These are phyloP conservation scores for Clytia hemisphaerica DNA, from an alignment of 30 jellyfish, hydroid and myxozoan genomes.

Conservation along the genomic window DNA sequence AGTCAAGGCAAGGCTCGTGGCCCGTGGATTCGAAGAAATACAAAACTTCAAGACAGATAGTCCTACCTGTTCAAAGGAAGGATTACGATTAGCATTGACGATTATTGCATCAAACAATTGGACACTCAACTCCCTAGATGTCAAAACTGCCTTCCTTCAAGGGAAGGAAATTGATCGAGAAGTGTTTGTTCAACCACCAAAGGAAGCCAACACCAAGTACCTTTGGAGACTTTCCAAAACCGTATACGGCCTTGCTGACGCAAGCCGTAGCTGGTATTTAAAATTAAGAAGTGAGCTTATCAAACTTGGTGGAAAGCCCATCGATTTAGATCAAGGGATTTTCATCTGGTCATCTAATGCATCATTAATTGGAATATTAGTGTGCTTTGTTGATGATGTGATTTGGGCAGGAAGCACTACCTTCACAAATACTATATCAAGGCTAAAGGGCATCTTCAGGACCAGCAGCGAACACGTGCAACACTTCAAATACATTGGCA, in stretches of 20 bases:
- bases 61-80: slow-evolving; percentile 18
- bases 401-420: too few species aligned
- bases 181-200: slow-evolving; percentile 32
- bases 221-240: slow-evolving; percentile 8
- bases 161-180: slow-evolving; percentile 24
- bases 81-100: background rate
- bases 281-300: slow-evolving; percentile 16
- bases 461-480: too few species aligned
- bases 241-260: slow-evolving; percentile 25
- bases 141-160: slow-evolving; percentile 34
- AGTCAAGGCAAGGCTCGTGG: slow-evolving; percentile 23
- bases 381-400: too few species aligned
- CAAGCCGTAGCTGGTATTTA: slow-evolving; percentile 10
- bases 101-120: slow-evolving; percentile 1
- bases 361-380: too few species aligned
- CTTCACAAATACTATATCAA: too few species aligned
- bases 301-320: too few species aligned
- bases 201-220: slow-evolving; percentile 9
- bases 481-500: slow-evolving; percentile 7
- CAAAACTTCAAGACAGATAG: background rate
- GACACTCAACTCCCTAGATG: slow-evolving; percentile 11
- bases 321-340: too few species aligned
- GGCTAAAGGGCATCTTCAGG: too few species aligned
- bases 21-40: slow-evolving; percentile 27
- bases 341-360: too few species aligned